These are phyloP conservation scores for Calameuta pallipes DNA, from an alignment of 2,888 invertebrate species.

Conservation along the genomic window DNA sequence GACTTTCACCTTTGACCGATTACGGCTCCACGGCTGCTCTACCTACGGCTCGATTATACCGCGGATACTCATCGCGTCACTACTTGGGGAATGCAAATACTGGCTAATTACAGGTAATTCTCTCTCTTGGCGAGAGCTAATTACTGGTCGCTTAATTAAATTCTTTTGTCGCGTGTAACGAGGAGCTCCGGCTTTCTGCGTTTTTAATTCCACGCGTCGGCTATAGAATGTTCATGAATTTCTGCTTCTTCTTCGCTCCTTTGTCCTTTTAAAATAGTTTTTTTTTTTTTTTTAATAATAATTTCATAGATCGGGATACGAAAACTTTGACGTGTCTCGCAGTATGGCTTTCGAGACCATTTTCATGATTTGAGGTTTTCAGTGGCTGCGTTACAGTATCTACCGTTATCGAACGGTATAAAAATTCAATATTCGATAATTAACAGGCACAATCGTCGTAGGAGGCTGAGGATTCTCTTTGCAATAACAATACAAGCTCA, in stretches of 20 bases:
- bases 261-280: neutral
- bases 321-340: too few relatives aligned
- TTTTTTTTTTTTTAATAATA: too few relatives aligned
- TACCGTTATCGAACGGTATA: neutral
- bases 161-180: neutral
- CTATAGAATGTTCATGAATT: neutral
- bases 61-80: neutral
- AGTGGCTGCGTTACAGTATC: too few relatives aligned
- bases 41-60: neutral
- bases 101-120: neutral
- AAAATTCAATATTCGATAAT: neutral
- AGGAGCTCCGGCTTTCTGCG: neutral
- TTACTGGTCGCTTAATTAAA: neutral
- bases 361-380: neutral
- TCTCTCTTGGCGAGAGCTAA: neutral
- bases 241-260: neutral
- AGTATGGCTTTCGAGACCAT: too few relatives aligned
- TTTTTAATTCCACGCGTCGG: neutral
- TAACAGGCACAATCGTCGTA: neutral
- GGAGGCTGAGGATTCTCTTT: neutral
- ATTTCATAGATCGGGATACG: too few relatives aligned
- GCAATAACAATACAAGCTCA: neutral
- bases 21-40: neutral
- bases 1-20: neutral
- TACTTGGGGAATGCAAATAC: neutral